Base-by-base conservation (phyloP, 2,888 invertebrate species). In the Pollenia amentaria region DNA sequence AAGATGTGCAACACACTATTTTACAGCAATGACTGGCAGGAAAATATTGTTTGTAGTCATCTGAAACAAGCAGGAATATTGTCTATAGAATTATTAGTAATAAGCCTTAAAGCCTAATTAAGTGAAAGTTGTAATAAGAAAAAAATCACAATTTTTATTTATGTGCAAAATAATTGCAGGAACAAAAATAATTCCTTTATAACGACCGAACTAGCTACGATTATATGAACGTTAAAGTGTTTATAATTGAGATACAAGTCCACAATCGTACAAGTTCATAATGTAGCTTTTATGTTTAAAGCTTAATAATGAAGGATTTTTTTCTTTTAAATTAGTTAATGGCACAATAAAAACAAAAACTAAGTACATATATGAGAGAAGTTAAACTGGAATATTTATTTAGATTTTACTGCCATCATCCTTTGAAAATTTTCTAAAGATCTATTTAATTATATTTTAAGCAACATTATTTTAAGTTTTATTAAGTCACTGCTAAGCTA, bases 31-130 rank as follows among this genome's bases (percentile, higher is more conserved):
- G 80, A 77, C 72, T 80, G 80, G 73, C 84, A 72, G 76, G 46
- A 62, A 75, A 64, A 75, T 55, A 62, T 69, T 60, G 40, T 51
- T 53, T 40, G 57, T 64, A 51, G 11, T 64, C 9, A 11, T 7
- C 29, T 7, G 11, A 42, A 64, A 55, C 3, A 18, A 57, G 60
- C 21, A 73, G 44, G 60, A 57, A 42, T 55, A 75, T 65, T 53
- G 12, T 70, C 40, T 53, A 84, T 80, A 77, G 76, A 80, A 73
- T 81, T 84, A 84, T 73, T 81, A 77, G 84, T 77, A 84, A 84
- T 77, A 81, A 77, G 65, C 84, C 84, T 84, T 67, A 84, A 29
- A 84, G 80, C 29, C 87, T 87, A 87, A 87, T 87, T 87, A 87
- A 87, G 87, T 73, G 84, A 87, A 87, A 87, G 84, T 80, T 72